Conservation (phyloP, 2,797 vertebrate genomes). For the Pipistrellus kuhlii region DNA sequence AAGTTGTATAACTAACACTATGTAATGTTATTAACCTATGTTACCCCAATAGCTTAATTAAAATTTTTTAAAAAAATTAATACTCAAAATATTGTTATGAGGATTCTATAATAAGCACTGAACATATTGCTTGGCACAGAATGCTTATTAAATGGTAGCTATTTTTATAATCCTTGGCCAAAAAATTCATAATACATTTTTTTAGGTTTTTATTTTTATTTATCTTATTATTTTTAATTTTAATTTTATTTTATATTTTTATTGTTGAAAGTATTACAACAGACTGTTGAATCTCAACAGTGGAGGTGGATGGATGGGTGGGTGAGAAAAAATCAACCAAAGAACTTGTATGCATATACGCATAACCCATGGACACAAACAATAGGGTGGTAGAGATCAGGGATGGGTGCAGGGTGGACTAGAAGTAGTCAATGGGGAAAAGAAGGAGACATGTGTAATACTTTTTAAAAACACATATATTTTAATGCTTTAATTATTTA, state of each 20-base stretch:
- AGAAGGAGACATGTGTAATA: too few species aligned
- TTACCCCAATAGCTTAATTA: not conserved
- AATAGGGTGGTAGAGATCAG: too few species aligned
- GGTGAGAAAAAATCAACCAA: too few species aligned
- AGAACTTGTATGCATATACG: too few species aligned
- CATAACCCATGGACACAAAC: too few species aligned
- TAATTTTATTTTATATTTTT: too few species aligned
- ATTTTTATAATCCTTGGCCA: constrained; percentile 15
- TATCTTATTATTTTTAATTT: too few species aligned
- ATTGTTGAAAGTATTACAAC: too few species aligned
- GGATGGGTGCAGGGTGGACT: too few species aligned
- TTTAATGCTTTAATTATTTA: not conserved
- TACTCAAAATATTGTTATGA: not conserved
- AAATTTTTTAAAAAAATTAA: not conserved
- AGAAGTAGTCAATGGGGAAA: too few species aligned
- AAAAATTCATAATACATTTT: not conserved
- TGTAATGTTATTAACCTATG: not conserved
- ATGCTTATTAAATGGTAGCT: not conserved
- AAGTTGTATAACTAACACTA: not conserved
- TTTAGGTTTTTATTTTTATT: not conserved
- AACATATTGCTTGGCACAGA: not conserved
- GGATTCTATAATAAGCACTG: not conserved
- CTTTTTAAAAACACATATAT: not conserved
- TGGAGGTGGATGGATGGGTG: too few species aligned
- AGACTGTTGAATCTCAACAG: too few species aligned